Evolutionary conservation across 2,113 vertebrate species (phyloP), one percentile per base, ranked within the genome.

Genomic region (Gavialis gangeticus): DNA sequence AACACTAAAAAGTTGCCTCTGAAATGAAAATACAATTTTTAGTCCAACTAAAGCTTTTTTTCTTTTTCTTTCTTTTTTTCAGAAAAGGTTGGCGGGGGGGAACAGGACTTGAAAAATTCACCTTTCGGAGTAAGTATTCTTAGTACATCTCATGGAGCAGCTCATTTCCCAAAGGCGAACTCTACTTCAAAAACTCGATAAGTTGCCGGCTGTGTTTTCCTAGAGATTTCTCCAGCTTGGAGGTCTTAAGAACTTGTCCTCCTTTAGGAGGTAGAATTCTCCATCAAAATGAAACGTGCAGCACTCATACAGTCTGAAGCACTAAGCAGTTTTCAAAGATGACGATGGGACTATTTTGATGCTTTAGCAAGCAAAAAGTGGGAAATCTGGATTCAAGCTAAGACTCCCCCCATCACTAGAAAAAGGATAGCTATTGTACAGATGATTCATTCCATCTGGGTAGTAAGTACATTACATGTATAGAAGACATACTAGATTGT

Each of bases 141-240:
- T 55, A 17, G 13, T 25, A 37, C 24, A 78, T 28, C 5, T 19
- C 28, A 15, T 54, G 24, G 24, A 84, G 34, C 60, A 87, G 67
- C 81, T 95, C 30, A 86, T 89, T 69, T 96, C 79, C 85, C 24
- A 27, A 25, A 82, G 91, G 94, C 94, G 86, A 89, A 66, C 91
- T 89, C 62, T 79, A 81, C 87, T 77, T 69, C 79, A 76, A 64
- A 90, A 93, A 81, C 75, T 58, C 56, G 4, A 63, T 34, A 25
- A 55, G 71, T 90, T 11, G 0, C 73, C 77, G 88, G 57, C 62
- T 58, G 82, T 57, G 64, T 66, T 27, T 83, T 71, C 90, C 54
- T 16, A 18, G 84, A 90, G 88, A 79, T 66, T 56, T 79, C 63
- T 90, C 30, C 81, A 84, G 77, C 71, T 24, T 2, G 15, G 64